Evolutionary conservation across 2,888 invertebrate species (phyloP).

Genomic region (Limnephilus lunatus): DNA sequence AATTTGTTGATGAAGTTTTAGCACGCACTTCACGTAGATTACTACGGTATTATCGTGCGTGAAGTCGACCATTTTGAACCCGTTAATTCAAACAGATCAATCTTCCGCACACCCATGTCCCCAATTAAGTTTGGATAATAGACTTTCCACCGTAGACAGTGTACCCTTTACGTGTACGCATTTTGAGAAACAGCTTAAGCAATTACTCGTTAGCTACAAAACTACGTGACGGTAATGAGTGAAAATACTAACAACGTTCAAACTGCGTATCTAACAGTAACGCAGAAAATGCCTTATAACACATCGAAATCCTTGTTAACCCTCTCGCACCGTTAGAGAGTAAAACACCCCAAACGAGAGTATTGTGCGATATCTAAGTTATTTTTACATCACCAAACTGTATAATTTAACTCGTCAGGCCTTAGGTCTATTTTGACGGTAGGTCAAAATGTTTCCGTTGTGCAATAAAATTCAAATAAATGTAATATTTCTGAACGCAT

Average conservation of each 20-base stretch:
- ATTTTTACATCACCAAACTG: no score
- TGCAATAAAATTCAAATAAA: no score
- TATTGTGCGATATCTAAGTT: no score
- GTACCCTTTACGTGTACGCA: not conserved
- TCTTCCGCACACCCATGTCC: slow-evolving; percentile 2
- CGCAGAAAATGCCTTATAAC: not conserved
- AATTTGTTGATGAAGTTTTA: not conserved
- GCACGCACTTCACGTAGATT: not conserved
- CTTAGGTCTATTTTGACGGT: no score
- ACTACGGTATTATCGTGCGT: not conserved
- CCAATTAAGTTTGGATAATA: not conserved
- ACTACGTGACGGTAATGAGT: not conserved
- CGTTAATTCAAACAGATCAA: not conserved
- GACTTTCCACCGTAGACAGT: not conserved
- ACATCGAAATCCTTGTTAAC: not conserved
- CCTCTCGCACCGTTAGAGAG: no score
- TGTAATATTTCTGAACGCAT: no score
- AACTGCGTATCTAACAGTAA: not conserved
- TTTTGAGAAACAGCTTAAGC: not conserved
- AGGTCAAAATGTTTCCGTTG: no score
- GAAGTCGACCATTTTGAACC: slow-evolving; percentile 2
- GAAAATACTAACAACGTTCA: not conserved
- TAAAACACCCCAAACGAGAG: no score
- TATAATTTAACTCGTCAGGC: no score
- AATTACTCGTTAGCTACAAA: not conserved